Conservation (phyloP, 2,888 invertebrate species). For the Sinhomidia bicolor region DNA sequence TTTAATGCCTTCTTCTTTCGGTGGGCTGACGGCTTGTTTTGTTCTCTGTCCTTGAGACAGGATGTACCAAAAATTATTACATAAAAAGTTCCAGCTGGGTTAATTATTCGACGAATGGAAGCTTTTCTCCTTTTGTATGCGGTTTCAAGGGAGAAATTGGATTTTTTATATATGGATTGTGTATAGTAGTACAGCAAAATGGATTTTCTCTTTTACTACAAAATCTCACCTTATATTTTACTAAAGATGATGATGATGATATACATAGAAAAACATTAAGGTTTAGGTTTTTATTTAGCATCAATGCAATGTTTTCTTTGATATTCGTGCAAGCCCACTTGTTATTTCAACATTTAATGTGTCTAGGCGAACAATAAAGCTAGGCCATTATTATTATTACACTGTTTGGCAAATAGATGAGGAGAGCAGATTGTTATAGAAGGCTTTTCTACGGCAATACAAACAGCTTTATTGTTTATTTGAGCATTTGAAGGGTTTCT, state of each 20-base stretch:
- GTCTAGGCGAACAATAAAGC: neutral
- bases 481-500: neutral
- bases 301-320: too few species aligned
- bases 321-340: too few species aligned
- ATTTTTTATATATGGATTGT: too few species aligned
- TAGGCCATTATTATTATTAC: neutral
- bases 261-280: neutral
- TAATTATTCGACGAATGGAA: too few species aligned
- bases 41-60: constrained; percentile 25
- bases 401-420: neutral
- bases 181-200: neutral
- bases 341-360: neutral
- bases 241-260: too few species aligned
- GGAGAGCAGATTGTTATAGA: neutral
- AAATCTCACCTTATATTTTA: neutral
- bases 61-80: constrained; percentile 18
- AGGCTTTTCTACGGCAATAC: neutral
- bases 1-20: neutral
- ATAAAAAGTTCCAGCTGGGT: constrained; percentile 12
- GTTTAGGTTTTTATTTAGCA: too few species aligned
- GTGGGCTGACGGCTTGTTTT: neutral
- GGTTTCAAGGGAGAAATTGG: neutral
- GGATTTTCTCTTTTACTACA: neutral
- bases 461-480: constrained; percentile 9
- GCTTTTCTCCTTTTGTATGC: too few species aligned